Evolutionary conservation across 2,888 invertebrate species (phyloP), one percentile per base, ranked within the genome.

Genomic region (Drosophila tanythrix): DNA sequence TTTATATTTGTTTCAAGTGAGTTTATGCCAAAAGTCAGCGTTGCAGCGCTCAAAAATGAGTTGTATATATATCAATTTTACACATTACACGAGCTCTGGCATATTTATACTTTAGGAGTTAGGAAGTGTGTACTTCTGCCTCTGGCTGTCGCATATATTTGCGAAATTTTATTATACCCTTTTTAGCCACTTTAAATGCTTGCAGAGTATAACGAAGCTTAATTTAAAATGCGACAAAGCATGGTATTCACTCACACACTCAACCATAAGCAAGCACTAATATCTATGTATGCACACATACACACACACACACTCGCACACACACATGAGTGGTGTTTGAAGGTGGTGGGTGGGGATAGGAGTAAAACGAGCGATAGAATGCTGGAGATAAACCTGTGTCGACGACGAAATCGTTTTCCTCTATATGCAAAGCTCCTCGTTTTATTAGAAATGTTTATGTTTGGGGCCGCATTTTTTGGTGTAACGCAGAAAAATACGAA

Each of bases 221-320:
- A 91, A 91, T 91, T 89, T 91, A 90, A 90, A 90, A 83, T 90
- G 91, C 91, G 76, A 79, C 83, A 75, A 89, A 87, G 88, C 89
- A 75, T 85, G 72, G 48, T 73, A 67, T 72, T 72, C 73, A 78
- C 65, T 72, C 75, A 75, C 59, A 70, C 72, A 66, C 76, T 59
- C 69, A 64, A 74, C 68, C 75, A 75, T 81, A 86, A 76, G 78
- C 74, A 85, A 88, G 76, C 74, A 75, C 84, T 83, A 79, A 78
- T 89, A 89, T 77, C 77, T 76, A 81, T 85, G 79, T 38, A 36
- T 50, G 55, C 33, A 63, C 31, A 35, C 52, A 57, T 11, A 38
- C 35, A 58, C 27, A 13, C 62, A 27, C 25, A 55, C 13, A 33
- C 36, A 31, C 56, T 53, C 51, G 48, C 27, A 31, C 60, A 40